phyloP scores from a whole-genome alignment of 2,113 vertebrate genomes.

The Crotophaga sulcirostris region DNA sequence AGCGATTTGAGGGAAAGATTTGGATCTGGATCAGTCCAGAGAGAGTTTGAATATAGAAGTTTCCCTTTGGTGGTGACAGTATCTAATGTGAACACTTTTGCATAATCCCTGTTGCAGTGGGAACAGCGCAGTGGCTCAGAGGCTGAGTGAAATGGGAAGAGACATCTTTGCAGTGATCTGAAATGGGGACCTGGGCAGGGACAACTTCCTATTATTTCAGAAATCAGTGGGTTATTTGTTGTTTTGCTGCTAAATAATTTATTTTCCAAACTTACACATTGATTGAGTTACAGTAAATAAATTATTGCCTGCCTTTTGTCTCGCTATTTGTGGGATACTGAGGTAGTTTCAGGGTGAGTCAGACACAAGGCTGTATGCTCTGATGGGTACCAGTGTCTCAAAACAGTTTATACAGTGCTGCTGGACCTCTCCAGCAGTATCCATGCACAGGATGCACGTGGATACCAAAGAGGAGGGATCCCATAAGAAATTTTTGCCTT shows the following conservation, averaged over 20 bases:
- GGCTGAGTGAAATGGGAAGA: neutral
- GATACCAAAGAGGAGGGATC: neutral
- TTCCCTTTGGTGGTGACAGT: neutral
- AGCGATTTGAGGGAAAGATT: neutral
- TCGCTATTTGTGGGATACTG: neutral
- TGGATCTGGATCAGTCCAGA: neutral
- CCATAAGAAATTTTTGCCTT: neutral
- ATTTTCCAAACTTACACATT: neutral
- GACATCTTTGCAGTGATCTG: neutral
- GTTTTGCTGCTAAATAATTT: neutral
- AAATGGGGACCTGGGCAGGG: neutral
- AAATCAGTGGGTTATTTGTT: neutral
- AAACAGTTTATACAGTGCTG: neutral
- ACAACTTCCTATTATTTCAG: neutral
- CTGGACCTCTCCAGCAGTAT: neutral
- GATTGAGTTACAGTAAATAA: neutral
- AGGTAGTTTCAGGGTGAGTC: neutral
- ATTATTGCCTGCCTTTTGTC: neutral
- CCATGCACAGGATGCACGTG: neutral
- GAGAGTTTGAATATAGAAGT: neutral
- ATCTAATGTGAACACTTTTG: neutral
- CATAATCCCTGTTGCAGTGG: neutral
- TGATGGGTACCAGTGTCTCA: neutral
- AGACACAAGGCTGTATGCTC: neutral
- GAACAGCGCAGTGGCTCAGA: rapidly evolving